Base-by-base conservation (phyloP, 1,140 invertebrate species). In the Brachionus sp. region DNA sequence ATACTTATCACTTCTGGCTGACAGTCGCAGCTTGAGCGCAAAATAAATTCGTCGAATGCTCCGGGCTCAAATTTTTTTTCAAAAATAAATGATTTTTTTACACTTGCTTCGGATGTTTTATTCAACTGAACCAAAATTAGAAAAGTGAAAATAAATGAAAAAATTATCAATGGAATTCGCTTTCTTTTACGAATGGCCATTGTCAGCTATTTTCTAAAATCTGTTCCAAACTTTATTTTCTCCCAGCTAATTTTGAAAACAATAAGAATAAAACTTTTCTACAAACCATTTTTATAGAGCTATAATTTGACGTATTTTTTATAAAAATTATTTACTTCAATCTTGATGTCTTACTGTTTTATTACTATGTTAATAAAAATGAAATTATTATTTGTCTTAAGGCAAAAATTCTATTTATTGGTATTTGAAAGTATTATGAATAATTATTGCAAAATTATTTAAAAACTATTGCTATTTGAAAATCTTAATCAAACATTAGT, bases 21-120 rank as follows among this genome's bases (percentile, higher is more conserved):
- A n/a, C 70, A 75, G 3, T 25, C 10, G 7, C 70, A 75, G 12
- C 44, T 35, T 46, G 70, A 46, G n/a, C 29, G 37, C 9, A 75
- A 16, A 46, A 75, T 75, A 13, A 46, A 75, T 29, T 75, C 70
- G n/a, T 75, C 33, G 10, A 39, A 39, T 35, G 37, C 10, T 12
- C 19, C 23, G 12, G 70, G 33, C 44, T 44, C 13, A 25, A 46
- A 46, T 9, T 5, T 33, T 25, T 46, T 44, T 3, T 75, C 44
- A 2, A 75, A 75, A 25, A 75, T 46, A 75, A 75, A 75, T 75
- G 70, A 75, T 12, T 50, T 9, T 25, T 25, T 44, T 23, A 75
- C 4, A 6, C 3, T 9, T 25, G 19, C 12, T 25, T 44, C 46
- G 44, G 33, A 35, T 12, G 6, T 37, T 6, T 70, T 10, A 10